Conservation (phyloP, 1,140 invertebrate genomes). For the Adelges cooleyi region DNA sequence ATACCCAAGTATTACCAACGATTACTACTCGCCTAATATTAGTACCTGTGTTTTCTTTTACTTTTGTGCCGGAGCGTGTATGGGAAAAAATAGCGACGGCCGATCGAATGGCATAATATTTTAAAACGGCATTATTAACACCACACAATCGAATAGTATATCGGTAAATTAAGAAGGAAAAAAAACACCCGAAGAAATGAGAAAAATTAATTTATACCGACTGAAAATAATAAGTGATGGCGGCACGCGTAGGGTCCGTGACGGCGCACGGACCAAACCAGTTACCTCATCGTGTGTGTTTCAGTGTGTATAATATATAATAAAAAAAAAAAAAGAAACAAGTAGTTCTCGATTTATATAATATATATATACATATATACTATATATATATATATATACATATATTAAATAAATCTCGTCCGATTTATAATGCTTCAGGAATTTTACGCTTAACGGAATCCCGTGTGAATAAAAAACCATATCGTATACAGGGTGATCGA, state of each 20-base stretch:
- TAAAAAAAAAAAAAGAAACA: not conserved
- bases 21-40: no score
- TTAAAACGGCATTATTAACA: no score
- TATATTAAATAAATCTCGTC: constrained; percentile 20
- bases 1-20: no score
- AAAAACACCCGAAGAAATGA: no score
- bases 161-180: no score
- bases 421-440: constrained; percentile 4
- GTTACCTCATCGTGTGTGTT: constrained; percentile 1
- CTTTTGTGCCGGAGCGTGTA: no score
- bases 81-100: no score
- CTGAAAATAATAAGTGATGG: not conserved
- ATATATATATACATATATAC: no score
- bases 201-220: constrained; percentile 7
- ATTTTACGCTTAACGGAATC: not conserved
- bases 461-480: not conserved
- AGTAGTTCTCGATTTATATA: constrained; percentile 7
- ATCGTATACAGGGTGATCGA: no score
- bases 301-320: not conserved
- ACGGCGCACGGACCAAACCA: constrained; percentile 19
- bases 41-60: no score
- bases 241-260: constrained; percentile 2
- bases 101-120: not conserved
- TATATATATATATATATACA: no score
- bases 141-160: no score